A percentile compares a stretch with the other conserved stretches of the same genome.
These are phyloP conservation scores for Drosophila repletoides DNA, from an alignment of 1,140 invertebrate genomes.

Conservation along the genomic window DNA sequence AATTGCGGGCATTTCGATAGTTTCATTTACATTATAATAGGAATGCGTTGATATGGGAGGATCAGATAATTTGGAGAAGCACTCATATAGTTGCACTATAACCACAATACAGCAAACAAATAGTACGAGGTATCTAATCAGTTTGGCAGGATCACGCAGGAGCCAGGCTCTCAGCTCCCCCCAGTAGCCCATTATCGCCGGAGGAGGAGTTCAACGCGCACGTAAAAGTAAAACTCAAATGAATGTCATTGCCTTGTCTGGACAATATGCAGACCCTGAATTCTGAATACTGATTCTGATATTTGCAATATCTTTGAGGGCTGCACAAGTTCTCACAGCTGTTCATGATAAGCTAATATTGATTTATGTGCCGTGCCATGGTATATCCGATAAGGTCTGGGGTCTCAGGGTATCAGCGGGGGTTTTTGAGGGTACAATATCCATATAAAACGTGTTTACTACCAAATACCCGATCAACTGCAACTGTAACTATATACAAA, in stretches of 20 bases:
- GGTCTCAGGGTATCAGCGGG: not conserved
- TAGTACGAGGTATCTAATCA: slow-evolving; percentile 77
- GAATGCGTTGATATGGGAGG: slow-evolving; percentile 86
- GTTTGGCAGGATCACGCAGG: slow-evolving; percentile 70
- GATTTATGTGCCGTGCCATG: slow-evolving; percentile 51
- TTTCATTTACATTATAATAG: slow-evolving; percentile 85
- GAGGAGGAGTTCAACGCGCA: not conserved
- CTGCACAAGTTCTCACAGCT: slow-evolving; percentile 63
- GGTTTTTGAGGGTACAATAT: not conserved
- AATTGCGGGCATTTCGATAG: slow-evolving; percentile 85
- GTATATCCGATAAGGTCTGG: slow-evolving; percentile 8
- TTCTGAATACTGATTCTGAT: no score
- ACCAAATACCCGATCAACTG: slow-evolving; percentile 12
- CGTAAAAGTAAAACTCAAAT: slow-evolving; percentile 56
- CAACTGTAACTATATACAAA: slow-evolving; percentile 29
- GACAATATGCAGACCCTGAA: slow-evolving; percentile 9
- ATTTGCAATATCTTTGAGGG: slow-evolving; percentile 30
- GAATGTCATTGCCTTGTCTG: slow-evolving; percentile 28
- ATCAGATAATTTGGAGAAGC: slow-evolving; percentile 84
- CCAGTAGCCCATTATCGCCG: slow-evolving; percentile 72
- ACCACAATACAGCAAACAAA: slow-evolving; percentile 76
- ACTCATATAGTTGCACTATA: slow-evolving; percentile 83
- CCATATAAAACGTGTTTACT: slow-evolving; percentile 13
- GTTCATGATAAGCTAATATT: slow-evolving; percentile 70
- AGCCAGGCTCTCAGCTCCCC: slow-evolving; percentile 66